A percentile compares a stretch with the other conserved stretches of the same genome.
phyloP scores from a whole-genome alignment of 2,888 invertebrate genomes.

The Leptinotarsa rubiginosa region DNA sequence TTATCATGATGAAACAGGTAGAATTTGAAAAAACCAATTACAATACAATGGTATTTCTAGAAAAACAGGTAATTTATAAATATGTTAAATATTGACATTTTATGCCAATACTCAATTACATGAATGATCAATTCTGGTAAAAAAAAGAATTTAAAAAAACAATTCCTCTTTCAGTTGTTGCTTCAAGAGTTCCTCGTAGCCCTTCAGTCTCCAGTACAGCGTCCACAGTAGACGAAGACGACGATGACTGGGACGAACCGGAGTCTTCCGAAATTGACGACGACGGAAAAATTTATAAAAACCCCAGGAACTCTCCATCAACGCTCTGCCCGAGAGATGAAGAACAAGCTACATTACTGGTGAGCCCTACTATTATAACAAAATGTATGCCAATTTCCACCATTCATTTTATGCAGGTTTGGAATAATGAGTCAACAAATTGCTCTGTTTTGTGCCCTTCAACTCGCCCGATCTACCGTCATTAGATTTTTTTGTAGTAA shows the following conservation, averaged over 20 bases:
- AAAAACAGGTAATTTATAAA: neutral
- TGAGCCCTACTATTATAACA: conserved; percentile 55
- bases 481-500: no score
- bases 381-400: no score
- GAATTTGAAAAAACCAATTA: no score
- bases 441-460: no score
- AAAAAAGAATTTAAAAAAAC: neutral
- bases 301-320: conserved; percentile 89
- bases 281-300: conserved; percentile 86
- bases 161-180: conserved; percentile 22
- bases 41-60: no score
- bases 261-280: conserved; percentile 76
- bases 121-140: no score
- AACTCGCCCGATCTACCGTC: no score
- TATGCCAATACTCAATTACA: no score
- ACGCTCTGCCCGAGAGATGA: conserved; percentile 88
- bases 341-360: conserved; percentile 83
- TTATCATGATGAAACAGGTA: no score
- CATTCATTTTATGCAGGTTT: no score
- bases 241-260: conserved; percentile 64
- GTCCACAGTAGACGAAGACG: conserved; percentile 71
- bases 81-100: no score
- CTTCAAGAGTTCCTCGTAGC: conserved; percentile 33
- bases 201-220: conserved; percentile 56
- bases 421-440: no score